Conservation (phyloP, 2,797 vertebrate species). For the Rhinella marina region DNA sequence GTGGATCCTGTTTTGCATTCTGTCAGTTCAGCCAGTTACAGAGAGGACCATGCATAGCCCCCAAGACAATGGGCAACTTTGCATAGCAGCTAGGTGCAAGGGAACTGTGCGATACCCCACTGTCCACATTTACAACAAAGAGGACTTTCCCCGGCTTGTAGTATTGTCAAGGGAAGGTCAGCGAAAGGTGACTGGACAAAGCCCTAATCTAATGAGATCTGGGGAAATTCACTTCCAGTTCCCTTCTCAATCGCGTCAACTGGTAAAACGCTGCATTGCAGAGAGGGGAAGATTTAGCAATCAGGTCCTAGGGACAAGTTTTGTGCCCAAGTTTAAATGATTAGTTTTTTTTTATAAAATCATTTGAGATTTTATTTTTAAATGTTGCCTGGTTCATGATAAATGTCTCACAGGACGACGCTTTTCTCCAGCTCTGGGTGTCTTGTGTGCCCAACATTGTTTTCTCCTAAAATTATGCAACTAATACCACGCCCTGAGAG, state of each 20-base stretch:
- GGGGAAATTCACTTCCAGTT: slow-evolving; percentile 3
- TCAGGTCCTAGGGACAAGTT: background rate
- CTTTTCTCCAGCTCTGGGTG: too few species aligned
- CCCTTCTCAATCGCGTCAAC: background rate
- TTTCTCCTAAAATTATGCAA: too few species aligned
- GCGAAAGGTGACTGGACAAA: slow-evolving; percentile 70
- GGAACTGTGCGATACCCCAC: slow-evolving; percentile 55
- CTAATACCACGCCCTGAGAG: too few species aligned
- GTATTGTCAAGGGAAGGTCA: slow-evolving; percentile 70
- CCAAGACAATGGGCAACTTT: slow-evolving; percentile 63
- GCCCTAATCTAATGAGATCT: slow-evolving; percentile 12
- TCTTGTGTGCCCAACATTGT: too few species aligned
- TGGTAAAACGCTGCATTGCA: background rate
- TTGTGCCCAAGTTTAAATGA: background rate
- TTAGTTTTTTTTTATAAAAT: background rate
- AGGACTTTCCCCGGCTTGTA: slow-evolving; percentile 52
- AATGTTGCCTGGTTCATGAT: background rate
- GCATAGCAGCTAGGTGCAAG: slow-evolving; percentile 6
- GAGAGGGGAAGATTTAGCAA: background rate
- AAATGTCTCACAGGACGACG: background rate
- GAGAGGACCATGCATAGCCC: background rate
- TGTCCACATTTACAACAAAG: slow-evolving; percentile 57
- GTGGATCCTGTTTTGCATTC: background rate
- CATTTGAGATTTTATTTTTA: background rate
- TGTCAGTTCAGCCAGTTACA: rapidly evolving